Evolutionary conservation across 2,113 vertebrate genomes (phyloP).

Genomic region (Megalops atlanticus): DNA sequence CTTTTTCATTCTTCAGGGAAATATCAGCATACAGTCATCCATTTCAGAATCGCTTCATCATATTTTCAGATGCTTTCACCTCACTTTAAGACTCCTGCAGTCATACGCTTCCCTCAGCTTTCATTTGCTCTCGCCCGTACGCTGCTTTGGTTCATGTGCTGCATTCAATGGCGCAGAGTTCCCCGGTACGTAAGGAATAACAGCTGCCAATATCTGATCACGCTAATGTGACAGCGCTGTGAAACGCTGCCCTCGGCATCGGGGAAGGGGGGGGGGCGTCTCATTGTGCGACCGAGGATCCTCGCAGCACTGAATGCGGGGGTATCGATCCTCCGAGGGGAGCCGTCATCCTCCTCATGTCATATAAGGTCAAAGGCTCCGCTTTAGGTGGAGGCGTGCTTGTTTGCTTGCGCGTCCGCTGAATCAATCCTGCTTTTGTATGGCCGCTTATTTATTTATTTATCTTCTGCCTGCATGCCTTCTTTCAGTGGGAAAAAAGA

Average conservation of each 20-base stretch:
- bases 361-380: constrained; percentile 61
- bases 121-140: too few species aligned
- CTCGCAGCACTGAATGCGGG: constrained; percentile 52
- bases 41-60: too few species aligned
- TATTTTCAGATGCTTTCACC: too few species aligned
- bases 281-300: constrained; percentile 49
- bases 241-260: not conserved
- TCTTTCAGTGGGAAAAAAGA: constrained; percentile 34
- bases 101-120: not conserved
- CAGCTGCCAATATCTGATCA: too few species aligned
- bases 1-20: too few species aligned
- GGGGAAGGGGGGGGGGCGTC: not conserved
- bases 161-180: too few species aligned
- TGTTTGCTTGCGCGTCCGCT: constrained; percentile 37
- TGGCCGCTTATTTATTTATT: constrained; percentile 4
- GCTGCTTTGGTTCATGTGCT: too few species aligned
- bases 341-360: constrained; percentile 51
- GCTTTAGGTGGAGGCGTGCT: constrained; percentile 28
- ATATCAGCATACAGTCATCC: too few species aligned
- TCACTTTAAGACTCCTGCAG: not conserved
- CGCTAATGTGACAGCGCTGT: not conserved
- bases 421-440: constrained; percentile 37
- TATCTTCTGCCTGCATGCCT: constrained; percentile 38
- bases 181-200: too few species aligned
- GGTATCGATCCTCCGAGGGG: constrained; percentile 63